Conservation (phyloP, 2,797 vertebrate genomes). For the Tarsius wallacei region DNA sequence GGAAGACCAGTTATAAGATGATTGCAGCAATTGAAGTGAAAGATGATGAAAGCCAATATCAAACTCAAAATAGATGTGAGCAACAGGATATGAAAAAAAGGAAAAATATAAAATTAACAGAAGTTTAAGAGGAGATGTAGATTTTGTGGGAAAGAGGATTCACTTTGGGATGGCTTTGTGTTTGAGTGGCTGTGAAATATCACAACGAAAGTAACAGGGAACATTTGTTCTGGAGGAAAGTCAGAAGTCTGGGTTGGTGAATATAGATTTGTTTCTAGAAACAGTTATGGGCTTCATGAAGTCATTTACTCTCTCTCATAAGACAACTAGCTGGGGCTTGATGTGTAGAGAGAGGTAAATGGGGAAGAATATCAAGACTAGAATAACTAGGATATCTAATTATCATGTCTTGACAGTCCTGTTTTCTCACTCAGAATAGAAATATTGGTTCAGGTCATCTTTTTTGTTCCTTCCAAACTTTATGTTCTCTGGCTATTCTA, state of each 20-base stretch:
- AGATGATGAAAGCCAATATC: background rate
- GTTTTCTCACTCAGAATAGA: background rate
- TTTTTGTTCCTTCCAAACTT: background rate
- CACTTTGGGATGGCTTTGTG: constrained; percentile 25
- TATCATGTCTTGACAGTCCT: background rate
- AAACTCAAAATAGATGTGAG: constrained; percentile 10
- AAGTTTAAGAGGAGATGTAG: background rate
- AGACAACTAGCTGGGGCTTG: background rate
- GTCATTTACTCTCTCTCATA: background rate
- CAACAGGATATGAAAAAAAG: background rate
- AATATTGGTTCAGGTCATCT: background rate
- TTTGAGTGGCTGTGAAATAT: constrained; percentile 22
- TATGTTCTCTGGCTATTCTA: background rate
- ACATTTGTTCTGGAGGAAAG: background rate
- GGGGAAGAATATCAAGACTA: background rate
- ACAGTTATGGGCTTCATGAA: background rate
- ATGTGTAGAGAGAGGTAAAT: background rate
- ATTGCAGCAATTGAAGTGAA: background rate
- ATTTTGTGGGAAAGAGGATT: background rate
- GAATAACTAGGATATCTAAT: background rate
- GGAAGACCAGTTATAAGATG: background rate
- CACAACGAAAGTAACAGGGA: background rate
- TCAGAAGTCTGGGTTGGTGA: background rate
- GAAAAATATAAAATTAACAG: constrained; percentile 9
- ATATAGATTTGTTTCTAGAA: constrained; percentile 36